Base-by-base conservation (phyloP, 1,140 invertebrate species). In the Steinernema khuongi region DNA sequence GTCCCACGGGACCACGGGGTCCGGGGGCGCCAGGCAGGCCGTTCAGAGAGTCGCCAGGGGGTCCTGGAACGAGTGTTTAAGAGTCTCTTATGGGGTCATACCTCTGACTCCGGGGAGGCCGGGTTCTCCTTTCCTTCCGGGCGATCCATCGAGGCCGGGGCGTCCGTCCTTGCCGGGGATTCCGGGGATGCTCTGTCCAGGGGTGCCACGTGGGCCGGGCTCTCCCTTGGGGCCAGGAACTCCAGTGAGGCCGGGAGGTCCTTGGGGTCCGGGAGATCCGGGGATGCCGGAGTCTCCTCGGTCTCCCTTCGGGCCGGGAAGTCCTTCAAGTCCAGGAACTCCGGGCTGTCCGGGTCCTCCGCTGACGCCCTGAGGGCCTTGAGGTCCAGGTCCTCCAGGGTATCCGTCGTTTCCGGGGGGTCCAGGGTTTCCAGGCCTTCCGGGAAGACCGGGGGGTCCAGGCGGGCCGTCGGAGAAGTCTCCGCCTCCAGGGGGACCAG, bases 41-140 rank as follows among this genome's bases (percentile, higher is more conserved):
- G 41, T 85, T 81, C 7, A 82, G 60, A n/a, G 83, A 85, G 71
- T 85, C 83, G 44, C 83, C 83, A 68, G 83, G 83, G 19, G 84
- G 79, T 67, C 83, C 81, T 81, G 31, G 77, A 22, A 1, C 28
- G 30, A 71, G 71, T 4, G 19, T 76, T 73, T 72, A 26, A 19
- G 31, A 79, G 28, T 22, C 29, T 7, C 68, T 36, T 67, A 0
- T 36, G 41, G 18, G 18, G 22, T 70, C 19, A 44, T 69, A 77
- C 81, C 84, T 81, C 83, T 50, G 17, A 80, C 33, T 71, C 83
- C 85, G 44, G 83, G 74, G 32, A 83, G 44, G 36, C 83, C 81
- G 28, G 44, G 67, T 70, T 84, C 82, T 73, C 85, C 85, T 75
- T 86, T 85, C 26, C 85, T 70, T 50, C 83, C 83, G 29, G 80